Evolutionary conservation across 2,113 vertebrate genomes (phyloP).

Genomic region (Arvicanthis niloticus): DNA sequence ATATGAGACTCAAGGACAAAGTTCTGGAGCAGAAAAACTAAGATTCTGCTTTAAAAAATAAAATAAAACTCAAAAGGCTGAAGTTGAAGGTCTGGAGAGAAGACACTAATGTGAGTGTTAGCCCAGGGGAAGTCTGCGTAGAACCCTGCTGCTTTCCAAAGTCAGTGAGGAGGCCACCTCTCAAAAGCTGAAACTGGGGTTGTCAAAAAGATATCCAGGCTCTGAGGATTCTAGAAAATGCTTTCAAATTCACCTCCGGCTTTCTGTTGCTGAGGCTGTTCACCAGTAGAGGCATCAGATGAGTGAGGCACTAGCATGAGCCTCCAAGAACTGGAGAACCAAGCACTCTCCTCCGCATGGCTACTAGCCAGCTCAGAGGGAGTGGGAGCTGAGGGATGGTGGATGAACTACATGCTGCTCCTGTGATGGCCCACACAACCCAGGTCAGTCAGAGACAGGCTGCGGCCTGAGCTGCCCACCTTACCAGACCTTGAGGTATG

Average conservation of each 20-base stretch:
- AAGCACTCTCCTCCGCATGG: neutral
- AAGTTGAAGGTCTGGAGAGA: neutral
- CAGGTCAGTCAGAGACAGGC: neutral
- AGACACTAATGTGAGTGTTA: too few species aligned
- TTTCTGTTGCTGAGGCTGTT: neutral
- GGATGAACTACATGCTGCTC: neutral
- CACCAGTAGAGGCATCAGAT: neutral
- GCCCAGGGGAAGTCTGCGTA: rapidly evolving
- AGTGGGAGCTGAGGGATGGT: rapidly evolving
- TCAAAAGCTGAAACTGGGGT: neutral
- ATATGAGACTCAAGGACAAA: neutral
- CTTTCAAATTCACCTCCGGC: neutral
- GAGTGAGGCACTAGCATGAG: neutral
- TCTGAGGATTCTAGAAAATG: neutral
- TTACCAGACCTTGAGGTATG: neutral
- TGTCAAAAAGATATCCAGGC: neutral
- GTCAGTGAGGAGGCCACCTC: rapidly evolving
- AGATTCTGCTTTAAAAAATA: neutral
- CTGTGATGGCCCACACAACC: too few species aligned
- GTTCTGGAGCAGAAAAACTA: conserved; percentile 15
- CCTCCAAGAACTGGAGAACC: too few species aligned
- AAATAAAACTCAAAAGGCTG: neutral
- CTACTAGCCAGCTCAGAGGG: neutral
- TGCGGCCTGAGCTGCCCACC: neutral
- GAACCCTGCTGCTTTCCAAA: rapidly evolving